Base-by-base conservation (phyloP, 1,140 invertebrate species). In the Macrobrachium rosenbergii region DNA sequence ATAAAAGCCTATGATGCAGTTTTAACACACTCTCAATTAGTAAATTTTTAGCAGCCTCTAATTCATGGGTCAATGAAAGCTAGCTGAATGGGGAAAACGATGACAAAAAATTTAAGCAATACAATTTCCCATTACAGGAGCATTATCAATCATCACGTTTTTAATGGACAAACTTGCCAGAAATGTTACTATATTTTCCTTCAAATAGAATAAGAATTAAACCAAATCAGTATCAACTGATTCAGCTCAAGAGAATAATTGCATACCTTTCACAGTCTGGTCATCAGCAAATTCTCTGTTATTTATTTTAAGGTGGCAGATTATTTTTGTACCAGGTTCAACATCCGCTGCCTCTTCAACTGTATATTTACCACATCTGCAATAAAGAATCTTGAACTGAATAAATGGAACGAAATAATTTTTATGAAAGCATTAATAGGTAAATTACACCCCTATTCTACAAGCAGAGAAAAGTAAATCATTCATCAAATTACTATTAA, bases 311-410 rank as follows among this genome's bases (percentile, higher is more conserved):
- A 99, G 93, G 91, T 99, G 95, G 28, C 99, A 93, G 17, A 99
- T 94, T 90, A 99, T 98, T 94, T 98, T 98, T 5, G 98, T 99
- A 64, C 98, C 98, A 89, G 95, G 93, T 89, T 96, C 94, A 0
- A 98, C 96, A 84, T 94, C 95, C 75, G 97, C 95, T 17, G 95
- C 95, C 91, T 96, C 95, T 91, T 95, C 94, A 88, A 99, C 96
- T 92, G 98, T 96, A 93, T 98, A 99, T 0, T 94, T 94, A 3
- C 98, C 97, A 86, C 82, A 89, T 52, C 89, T 89, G 81, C 1
- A 45, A 59, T 77, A 69, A 45, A 5, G 14, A 45, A 7, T 10
- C 28, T 37, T 37, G 28, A 37, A 1, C 3, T 37, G 28, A 37
- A 37, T 37, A 37, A 37, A 37, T 37, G 28, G 28, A 37, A 37